Evolutionary conservation across 2,113 vertebrate species (phyloP).

Genomic region (Apaloderma vittatum): DNA sequence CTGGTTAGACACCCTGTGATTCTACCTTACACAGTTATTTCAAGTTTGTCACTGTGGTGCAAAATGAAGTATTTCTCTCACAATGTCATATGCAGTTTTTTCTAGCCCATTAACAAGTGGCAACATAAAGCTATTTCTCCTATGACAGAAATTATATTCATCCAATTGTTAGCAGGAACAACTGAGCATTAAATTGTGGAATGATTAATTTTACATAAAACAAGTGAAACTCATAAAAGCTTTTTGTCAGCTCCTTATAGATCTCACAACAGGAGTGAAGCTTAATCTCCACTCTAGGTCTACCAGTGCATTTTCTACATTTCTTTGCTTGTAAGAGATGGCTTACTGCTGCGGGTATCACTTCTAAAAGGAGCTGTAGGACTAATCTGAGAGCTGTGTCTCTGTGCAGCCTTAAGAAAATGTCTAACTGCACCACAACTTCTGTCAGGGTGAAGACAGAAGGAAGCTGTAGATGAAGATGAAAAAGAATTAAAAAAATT

Average conservation of each 20-base stretch:
- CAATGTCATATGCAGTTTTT: neutral
- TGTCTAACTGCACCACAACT: neutral
- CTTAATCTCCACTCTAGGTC: neutral
- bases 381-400: neutral
- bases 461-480: neutral
- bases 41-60: neutral
- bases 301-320: neutral
- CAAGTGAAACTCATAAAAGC: neutral
- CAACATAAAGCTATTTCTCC: neutral
- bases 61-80: neutral
- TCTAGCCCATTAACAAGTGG: neutral
- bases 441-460: neutral
- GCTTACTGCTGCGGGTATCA: neutral
- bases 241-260: neutral
- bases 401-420: neutral
- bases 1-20: neutral
- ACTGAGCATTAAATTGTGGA: neutral
- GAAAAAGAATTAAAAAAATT: neutral
- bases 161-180: neutral
- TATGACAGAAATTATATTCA: neutral
- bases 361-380: neutral
- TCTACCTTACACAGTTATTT: neutral
- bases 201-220: neutral
- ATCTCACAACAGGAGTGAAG: neutral
- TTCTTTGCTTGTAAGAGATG: neutral